Base-by-base conservation (phyloP, 2,888 invertebrate genomes). In the Brenthis daphne region DNA sequence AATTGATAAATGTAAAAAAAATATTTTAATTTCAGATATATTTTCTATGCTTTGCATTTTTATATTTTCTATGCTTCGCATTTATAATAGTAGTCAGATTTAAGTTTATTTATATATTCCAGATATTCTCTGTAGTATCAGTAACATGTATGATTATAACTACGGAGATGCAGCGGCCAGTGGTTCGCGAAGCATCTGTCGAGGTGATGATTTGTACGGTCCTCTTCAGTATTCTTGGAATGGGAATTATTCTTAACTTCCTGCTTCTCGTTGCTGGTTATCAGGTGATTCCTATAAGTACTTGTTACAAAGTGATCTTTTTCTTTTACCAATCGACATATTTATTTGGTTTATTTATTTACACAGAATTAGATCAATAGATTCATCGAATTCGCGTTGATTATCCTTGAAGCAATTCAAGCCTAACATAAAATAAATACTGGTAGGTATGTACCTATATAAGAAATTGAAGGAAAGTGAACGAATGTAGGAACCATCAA, bases 211-310 rank as follows among this genome's bases (percentile, higher is more conserved):
- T 88, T 3, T 81, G 86, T 0, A 89, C 90, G 0, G 84, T 90
- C 20, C 81, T 92, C 51, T 91, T 87, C 76, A 87, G 89, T 68
- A 88, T 91, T 61, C 81, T 92, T 16, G 92, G 91, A 0, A 90
- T 92, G 90, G 84, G 89, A 24, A 83, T 91, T n/a, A 85, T 92
- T 51, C 76, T 92, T 65, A 91, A 90, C 60, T 76, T 87, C 13
- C 75, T 92, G 68, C 81, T 92, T 11, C 82, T 92, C 1, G 79
- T 90, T 14, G 92, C 88, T 69, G 87, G 87, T 6, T 87, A 83
- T 74, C 90, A 92, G 87, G 92, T 92, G 76, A 55, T 8, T 29
- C 58, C 47, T 65, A 12, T 58, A 60, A 50, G 29, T 11, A 55
- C 13, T 29, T 20, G 11, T 16, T 58, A 29, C 3, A 29, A 29